Percentiles rank a stretch among this genome's conserved stretches.
These are phyloP conservation scores for Ariopsis seemanni DNA, from an alignment of 2,113 vertebrate genomes.

Conservation along the genomic window DNA sequence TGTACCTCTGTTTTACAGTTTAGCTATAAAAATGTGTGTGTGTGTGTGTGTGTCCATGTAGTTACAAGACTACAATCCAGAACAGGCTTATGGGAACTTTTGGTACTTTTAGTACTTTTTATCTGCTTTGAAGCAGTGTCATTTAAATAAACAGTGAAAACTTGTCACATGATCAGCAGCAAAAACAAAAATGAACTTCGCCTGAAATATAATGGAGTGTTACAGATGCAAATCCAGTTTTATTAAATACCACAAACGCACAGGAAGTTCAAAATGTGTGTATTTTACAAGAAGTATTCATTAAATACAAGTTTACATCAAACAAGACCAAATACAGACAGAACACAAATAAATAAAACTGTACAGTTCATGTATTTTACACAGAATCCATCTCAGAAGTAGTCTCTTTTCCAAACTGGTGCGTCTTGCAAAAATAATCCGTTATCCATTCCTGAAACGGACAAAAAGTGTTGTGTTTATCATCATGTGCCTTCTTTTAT, in stretches of 20 bases:
- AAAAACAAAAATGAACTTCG: neutral
- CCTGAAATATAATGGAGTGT: constrained; percentile 1
- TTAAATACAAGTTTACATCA: constrained; percentile 26
- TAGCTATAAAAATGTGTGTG: neutral
- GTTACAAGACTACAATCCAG: neutral
- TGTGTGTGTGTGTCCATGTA: neutral
- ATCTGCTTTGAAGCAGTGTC: neutral
- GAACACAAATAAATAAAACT: constrained; percentile 32
- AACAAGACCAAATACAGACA: constrained; percentile 13
- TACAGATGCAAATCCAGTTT: constrained; percentile 61
- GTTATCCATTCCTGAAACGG: constrained; percentile 63
- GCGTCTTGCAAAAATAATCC: constrained; percentile 71
- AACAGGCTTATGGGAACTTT: neutral
- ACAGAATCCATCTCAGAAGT: constrained; percentile 62
- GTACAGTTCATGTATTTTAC: constrained; percentile 37
- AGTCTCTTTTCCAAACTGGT: constrained; percentile 74
- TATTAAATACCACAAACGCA: constrained; percentile 64
- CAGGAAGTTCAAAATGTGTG: constrained; percentile 34
- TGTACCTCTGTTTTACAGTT: neutral
- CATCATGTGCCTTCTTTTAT: neutral
- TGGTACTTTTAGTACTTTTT: neutral
- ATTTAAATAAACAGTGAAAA: neutral
- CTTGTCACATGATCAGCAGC: neutral
- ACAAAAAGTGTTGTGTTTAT: neutral
- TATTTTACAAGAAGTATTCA: constrained; percentile 22